Conservation (phyloP, 2,888 invertebrate species). For the Rhaphigaster nebulosa region DNA sequence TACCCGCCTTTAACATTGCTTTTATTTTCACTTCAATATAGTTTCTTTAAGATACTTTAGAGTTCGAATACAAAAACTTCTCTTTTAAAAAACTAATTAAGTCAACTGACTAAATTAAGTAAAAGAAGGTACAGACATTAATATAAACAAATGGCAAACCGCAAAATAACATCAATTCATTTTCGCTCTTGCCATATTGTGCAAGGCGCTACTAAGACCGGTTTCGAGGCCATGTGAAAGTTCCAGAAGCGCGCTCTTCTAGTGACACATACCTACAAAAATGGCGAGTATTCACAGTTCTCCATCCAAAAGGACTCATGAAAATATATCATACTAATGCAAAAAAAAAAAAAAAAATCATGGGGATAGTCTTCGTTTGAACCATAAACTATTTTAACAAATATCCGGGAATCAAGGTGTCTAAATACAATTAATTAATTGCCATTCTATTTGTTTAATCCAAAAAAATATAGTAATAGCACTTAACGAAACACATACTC, state of each 20-base stretch:
- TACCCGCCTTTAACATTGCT: too few relatives aligned
- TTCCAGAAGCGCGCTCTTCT: neutral
- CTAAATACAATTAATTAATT: too few relatives aligned
- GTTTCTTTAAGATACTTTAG: too few relatives aligned
- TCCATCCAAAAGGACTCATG: neutral
- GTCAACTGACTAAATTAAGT: too few relatives aligned
- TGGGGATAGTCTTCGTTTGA: neutral
- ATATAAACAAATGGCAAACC: neutral
- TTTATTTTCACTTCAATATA: too few relatives aligned
- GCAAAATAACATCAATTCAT: neutral
- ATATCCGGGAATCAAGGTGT: too few relatives aligned
- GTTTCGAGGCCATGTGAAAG: constrained; percentile 10
- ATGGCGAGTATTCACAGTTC: constrained; percentile 7
- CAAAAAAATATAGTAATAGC: too few relatives aligned
- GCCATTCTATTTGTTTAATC: too few relatives aligned
- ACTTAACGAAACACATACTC: too few relatives aligned
- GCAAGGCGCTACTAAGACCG: neutral
- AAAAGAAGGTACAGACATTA: too few relatives aligned
- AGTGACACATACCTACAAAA: constrained; percentile 19
- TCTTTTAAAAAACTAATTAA: too few relatives aligned
- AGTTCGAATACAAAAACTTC: too few relatives aligned
- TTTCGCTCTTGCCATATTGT: neutral
- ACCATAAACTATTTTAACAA: neutral
- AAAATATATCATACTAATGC: neutral
- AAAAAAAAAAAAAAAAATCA: neutral